Base-by-base conservation (phyloP, 1,140 invertebrate species). In the Eubasilissa regina region DNA sequence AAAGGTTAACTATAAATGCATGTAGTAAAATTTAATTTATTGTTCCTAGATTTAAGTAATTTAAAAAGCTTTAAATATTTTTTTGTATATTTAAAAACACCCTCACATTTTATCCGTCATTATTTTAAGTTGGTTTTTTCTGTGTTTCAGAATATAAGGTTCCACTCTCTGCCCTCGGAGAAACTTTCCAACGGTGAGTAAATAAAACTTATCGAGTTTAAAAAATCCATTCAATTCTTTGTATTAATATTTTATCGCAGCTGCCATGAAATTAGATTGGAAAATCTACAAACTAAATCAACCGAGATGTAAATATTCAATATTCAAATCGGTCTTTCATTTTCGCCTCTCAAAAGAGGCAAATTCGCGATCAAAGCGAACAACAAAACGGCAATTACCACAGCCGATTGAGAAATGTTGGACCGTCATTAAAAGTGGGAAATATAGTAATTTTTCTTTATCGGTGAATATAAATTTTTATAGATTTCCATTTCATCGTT, bases 271-370 rank as follows among this genome's bases (percentile, higher is more conserved):
- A 68, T 45, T 44, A 68, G 64, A 47, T 68, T 68, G 64, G 64
- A 47, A 47, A 68, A 68, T 68, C 47, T 68, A 45, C 64, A 68
- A 45, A 68, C 64, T 68, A 68, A 68, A 68, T 68, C 64, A 68
- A 68, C 64, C 64, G 64, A 35, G 64, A 48, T 68, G 64, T 68
- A 68, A 68, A 68, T 68, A 47, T 48, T 68, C 64, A 68, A 68
- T 68, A 47, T 48, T 68, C 64, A 15, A 47, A n/a, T 47, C 17
- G 10, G 64, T 11, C 64, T 68, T 68, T 47, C 35, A 45, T 68
- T 68, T 68, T 68, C 44, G 43, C 3, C 64, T 47, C 44, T 48
- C n/a, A 48, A 68, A 68, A 47, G 25, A 43, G 64, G 64, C 44
- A 68, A 68, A 68, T 68, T 68, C n/a, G 44, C 43, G 64, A 68